Conservation (phyloP, 2,113 vertebrate genomes). For the Salvelinus alpinus region DNA sequence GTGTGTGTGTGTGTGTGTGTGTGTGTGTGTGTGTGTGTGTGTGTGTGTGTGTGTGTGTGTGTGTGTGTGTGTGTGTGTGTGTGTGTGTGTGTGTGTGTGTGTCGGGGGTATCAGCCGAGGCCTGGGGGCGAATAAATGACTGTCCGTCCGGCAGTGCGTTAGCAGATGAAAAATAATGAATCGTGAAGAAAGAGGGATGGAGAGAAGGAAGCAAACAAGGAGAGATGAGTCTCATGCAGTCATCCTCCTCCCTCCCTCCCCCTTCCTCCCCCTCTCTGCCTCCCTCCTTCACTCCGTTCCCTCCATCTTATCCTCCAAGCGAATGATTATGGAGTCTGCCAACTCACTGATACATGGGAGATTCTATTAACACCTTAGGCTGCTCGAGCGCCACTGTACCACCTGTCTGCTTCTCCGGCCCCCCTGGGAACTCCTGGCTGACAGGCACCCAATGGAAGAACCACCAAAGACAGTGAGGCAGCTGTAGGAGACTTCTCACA, state of each 20-base stretch:
- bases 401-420: not conserved
- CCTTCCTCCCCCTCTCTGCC: not conserved
- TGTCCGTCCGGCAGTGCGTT: not conserved
- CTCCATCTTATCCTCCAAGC: not conserved
- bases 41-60: not conserved
- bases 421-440: not conserved
- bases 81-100: not conserved
- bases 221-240: constrained; percentile 17
- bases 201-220: constrained; percentile 10
- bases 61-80: not conserved
- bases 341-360: constrained; percentile 26
- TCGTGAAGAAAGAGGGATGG: constrained; percentile 25
- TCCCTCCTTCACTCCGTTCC: not conserved
- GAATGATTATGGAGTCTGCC: constrained; percentile 24
- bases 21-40: not conserved
- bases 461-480: constrained; percentile 9
- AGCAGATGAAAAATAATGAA: constrained; percentile 50
- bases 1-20: too few species aligned
- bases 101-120: not conserved
- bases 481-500: not conserved
- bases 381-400: not conserved
- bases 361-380: constrained; percentile 34
- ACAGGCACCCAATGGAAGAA: not conserved
- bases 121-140: not conserved
- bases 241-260: not conserved